Evolutionary conservation across 2,888 invertebrate genomes (phyloP).

Genomic region (Deroplatys truncata): DNA sequence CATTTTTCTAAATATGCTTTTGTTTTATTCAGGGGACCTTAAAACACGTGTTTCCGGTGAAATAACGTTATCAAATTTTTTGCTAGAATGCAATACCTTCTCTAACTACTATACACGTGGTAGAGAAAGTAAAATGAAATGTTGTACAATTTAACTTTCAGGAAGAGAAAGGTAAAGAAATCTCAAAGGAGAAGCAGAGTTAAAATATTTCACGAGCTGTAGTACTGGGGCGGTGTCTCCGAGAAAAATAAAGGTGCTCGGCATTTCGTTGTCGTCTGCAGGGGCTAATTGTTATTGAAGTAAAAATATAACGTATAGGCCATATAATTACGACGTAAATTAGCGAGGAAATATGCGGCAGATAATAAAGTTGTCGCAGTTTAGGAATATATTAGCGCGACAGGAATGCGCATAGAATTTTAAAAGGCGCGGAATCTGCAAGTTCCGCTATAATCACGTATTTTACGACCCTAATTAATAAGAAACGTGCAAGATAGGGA

Average conservation of each 20-base stretch:
- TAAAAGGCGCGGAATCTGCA: neutral
- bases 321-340: neutral
- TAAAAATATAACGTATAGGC: neutral
- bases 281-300: neutral
- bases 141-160: no score
- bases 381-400: constrained; percentile 1
- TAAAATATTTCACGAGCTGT: no score
- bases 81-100: no score
- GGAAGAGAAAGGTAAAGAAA: no score
- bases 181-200: no score
- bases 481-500: neutral
- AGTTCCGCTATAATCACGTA: neutral
- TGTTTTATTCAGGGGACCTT: no score
- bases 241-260: neutral
- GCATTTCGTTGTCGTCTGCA: neutral
- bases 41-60: no score
- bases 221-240: neutral
- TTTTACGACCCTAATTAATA: constrained; percentile 8
- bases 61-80: no score
- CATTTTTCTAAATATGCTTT: no score
- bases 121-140: no score
- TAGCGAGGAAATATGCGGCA: constrained; percentile 6
- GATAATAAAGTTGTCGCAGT: constrained; percentile 6
- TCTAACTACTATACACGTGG: no score
- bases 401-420: constrained; percentile 5